Evolutionary conservation across 1,140 invertebrate species (phyloP), one percentile per base, ranked within the genome.

Genomic region (Drosophila gunungcola): DNA sequence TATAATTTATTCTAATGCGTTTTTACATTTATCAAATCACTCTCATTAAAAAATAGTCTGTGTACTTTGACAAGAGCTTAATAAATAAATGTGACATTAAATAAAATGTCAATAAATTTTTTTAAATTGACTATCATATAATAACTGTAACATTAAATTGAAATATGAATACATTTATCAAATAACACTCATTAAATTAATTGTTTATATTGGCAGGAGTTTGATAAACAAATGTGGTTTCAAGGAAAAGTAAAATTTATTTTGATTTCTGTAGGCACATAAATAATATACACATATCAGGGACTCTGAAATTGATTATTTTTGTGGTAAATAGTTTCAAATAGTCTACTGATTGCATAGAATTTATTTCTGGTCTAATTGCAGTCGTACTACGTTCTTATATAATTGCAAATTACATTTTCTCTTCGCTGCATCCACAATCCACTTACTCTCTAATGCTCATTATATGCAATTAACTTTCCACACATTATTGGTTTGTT

Each of bases 391-490:
- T 42, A 38, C 7, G 38, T 48, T 42, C 42, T 51, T 64, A 54
- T 73, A 74, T 43, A 74, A 74, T 74, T 74, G 52, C 51, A 74
- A 49, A 74, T 76, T 67, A 67, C 48, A 52, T 56, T 67, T 65
- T 46, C 39, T 36, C 49, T 75, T 48, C 29, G 10, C 54, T 49
- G 34, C 56, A 39, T 43, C 42, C 78, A 48, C 57, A 80, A 80
- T 76, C 54, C 61, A 58, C 54, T 73, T 80, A 70, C 29, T 11
- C 36, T 42, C 70, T 79, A 83, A 79, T 83, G 67, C 77, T 55
- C 58, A 85, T 84, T 67, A 78, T 72, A 53, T 46, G 62, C 60
- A 86, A 86, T 85, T 86, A 86, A 73, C 73, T 85, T 84, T 73
- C n/a, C 43, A 36, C 56, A 49, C 49, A 61, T 65, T 73, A 82